These are phyloP conservation scores for Toxonevra muliebris DNA, from an alignment of 2,888 invertebrate genomes.

Conservation along the genomic window DNA sequence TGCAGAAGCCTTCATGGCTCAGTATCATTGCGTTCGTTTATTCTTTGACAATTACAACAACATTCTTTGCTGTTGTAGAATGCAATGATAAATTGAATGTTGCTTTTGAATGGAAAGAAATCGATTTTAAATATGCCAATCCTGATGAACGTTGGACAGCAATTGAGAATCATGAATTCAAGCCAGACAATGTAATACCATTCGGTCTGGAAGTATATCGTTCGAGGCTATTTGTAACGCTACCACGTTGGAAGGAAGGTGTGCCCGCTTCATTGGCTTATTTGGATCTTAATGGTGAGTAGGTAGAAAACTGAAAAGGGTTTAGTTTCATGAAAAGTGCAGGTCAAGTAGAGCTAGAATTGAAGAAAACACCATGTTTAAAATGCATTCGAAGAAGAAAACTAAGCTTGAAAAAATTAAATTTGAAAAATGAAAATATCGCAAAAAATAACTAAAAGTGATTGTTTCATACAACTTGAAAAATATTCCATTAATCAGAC, in stretches of 20 bases:
- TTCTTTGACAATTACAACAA: constrained; percentile 36
- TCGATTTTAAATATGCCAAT: constrained; percentile 74
- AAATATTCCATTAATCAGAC: too few relatives aligned
- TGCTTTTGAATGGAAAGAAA: constrained; percentile 77
- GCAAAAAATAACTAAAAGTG: too few relatives aligned
- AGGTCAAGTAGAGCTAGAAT: too few relatives aligned
- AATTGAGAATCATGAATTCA: constrained; percentile 69
- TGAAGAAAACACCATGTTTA: too few relatives aligned
- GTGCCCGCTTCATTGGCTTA: constrained; percentile 80
- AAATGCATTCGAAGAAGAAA: too few relatives aligned
- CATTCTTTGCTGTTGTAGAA: constrained; percentile 24
- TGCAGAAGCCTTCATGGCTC: constrained; percentile 28
- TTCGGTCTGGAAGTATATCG: constrained; percentile 77
- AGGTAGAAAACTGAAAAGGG: background rate
- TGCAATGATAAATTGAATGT: constrained; percentile 75
- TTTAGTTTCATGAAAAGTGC: background rate
- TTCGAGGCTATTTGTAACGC: constrained; percentile 75
- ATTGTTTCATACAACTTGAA: too few relatives aligned
- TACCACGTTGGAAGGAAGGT: constrained; percentile 79
- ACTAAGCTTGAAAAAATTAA: too few relatives aligned
- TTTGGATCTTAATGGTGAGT: constrained; percentile 74
- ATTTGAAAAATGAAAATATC: too few relatives aligned
- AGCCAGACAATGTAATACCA: constrained; percentile 78
- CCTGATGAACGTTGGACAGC: constrained; percentile 70
- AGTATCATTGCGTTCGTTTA: constrained; percentile 35